These are phyloP conservation scores for Staurois parvus DNA, from an alignment of 2,797 vertebrate genomes.

Conservation along the genomic window DNA sequence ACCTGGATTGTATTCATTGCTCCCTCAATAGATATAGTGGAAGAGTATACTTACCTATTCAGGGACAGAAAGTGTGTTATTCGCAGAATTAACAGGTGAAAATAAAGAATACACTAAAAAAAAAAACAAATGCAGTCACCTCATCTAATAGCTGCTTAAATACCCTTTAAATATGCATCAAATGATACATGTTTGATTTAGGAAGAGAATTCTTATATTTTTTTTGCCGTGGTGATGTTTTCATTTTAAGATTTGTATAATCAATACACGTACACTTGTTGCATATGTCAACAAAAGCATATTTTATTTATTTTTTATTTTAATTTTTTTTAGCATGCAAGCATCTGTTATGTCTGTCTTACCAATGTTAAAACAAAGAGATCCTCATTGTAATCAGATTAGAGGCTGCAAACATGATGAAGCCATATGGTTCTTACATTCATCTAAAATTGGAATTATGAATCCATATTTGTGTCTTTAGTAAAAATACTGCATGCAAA, in stretches of 20 bases:
- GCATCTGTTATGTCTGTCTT: constrained; percentile 40
- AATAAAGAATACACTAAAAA: too few relatives aligned
- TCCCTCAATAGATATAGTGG: too few relatives aligned
- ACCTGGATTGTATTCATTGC: too few relatives aligned
- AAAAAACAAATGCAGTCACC: too few relatives aligned
- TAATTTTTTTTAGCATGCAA: not conserved
- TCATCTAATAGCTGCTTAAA: too few relatives aligned
- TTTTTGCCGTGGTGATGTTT: too few relatives aligned
- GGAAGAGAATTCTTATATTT: too few relatives aligned
- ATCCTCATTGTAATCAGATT: constrained; percentile 37
- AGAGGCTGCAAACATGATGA: constrained; percentile 22
- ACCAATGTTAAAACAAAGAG: constrained; percentile 39
- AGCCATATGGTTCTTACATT: constrained; percentile 46
- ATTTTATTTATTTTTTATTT: not conserved
- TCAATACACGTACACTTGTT: not conserved
- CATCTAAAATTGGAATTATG: not conserved
- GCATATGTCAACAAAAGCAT: not conserved
- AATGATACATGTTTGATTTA: too few relatives aligned
- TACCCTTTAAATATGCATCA: too few relatives aligned
- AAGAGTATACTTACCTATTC: too few relatives aligned
- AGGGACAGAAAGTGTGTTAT: too few relatives aligned
- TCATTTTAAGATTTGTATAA: not conserved
- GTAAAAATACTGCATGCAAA: not conserved
- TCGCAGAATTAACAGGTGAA: too few relatives aligned
- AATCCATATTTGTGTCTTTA: not conserved